Evolutionary conservation across 1,140 invertebrate species (phyloP), one percentile per base, ranked within the genome.

Genomic region (Yoshiicerus persimilis): DNA sequence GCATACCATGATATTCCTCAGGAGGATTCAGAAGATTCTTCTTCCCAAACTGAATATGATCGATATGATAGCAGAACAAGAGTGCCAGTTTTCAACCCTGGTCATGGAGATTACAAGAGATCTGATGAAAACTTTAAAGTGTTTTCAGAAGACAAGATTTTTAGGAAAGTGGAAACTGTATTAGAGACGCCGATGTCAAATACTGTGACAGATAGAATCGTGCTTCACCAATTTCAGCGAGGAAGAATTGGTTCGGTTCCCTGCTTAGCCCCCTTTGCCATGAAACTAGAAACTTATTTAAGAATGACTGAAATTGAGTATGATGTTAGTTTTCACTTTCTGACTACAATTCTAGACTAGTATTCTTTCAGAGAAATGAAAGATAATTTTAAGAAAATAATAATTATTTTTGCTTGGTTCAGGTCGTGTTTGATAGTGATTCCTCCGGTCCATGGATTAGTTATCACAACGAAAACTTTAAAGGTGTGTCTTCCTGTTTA

Each of bases 251-350:
- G 87, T 3, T 84, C 41, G 8, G 41, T 84, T 16, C 90, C 91
- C 10, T 89, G 77, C 23, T 80, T 90, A 27, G 84, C 91, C 9
- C 89, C 91, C 6, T 91, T 89, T 36, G 70, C 89, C 4, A 62
- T 91, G 25, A 91, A 91, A 77, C 70, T 91, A 87, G 91, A 91
- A 80, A 91, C 91, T 1, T 91, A 88, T 85, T 88, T 91, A 16
- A 70, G 91, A 25, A 89, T 91, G 30, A 87, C 89, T 13, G 77
- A 89, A n/a, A 91, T 90, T 80, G 86, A 85, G 30, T 90, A 91
- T 80, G 88, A 90, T 87, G 90, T 91, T n/a, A 84, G 87, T 34
- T 11, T 56, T 32, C 13, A 83, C 32, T n/a, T 10, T 64, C 23
- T 23, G n/a, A 64, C 11, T 64, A 0, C 25, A 64, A 64, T 64